These are phyloP conservation scores for Seira ritae DNA, from an alignment of 2,888 invertebrate species.

Conservation along the genomic window DNA sequence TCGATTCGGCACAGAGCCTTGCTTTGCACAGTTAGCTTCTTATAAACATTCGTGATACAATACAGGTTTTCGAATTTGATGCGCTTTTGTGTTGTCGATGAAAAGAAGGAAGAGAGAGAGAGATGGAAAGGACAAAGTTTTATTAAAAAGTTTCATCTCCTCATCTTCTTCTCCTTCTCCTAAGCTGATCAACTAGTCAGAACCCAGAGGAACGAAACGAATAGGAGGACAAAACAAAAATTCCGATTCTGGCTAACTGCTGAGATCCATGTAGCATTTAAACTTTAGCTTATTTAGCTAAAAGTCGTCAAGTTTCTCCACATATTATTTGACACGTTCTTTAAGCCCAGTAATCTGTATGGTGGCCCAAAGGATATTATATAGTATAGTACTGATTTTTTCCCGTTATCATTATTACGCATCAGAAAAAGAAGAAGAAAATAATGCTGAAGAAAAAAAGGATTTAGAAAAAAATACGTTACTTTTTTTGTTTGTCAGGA, in stretches of 20 bases:
- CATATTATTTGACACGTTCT: conserved; percentile 8
- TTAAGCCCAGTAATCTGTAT: too few relatives aligned
- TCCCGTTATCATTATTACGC: conserved; percentile 60
- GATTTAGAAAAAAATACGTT: conserved; percentile 22
- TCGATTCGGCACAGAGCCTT: too few relatives aligned
- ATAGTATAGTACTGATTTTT: too few relatives aligned
- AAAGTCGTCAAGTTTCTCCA: neutral
- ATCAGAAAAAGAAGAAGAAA: conserved; percentile 42
- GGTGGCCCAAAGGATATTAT: too few relatives aligned
- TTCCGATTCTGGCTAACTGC: conserved; percentile 5
- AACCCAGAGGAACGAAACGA: neutral
- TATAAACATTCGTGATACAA: conserved; percentile 14
- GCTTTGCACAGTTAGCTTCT: neutral
- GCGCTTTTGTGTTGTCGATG: conserved; percentile 9
- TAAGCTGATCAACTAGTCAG: neutral
- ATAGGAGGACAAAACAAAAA: neutral
- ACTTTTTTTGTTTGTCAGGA: conserved; percentile 58
- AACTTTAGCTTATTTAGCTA: neutral
- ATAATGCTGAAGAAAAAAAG: neutral
- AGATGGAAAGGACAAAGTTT: neutral
- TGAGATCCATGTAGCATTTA: neutral
- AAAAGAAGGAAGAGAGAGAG: neutral
- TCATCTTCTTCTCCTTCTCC: neutral
- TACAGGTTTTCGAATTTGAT: conserved; percentile 14
- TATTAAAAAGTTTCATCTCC: too few relatives aligned